A percentile compares a stretch with the other conserved stretches of the same genome.
Evolutionary conservation across 2,888 invertebrate species (phyloP).

Genomic region (Polylopha cassiicola): DNA sequence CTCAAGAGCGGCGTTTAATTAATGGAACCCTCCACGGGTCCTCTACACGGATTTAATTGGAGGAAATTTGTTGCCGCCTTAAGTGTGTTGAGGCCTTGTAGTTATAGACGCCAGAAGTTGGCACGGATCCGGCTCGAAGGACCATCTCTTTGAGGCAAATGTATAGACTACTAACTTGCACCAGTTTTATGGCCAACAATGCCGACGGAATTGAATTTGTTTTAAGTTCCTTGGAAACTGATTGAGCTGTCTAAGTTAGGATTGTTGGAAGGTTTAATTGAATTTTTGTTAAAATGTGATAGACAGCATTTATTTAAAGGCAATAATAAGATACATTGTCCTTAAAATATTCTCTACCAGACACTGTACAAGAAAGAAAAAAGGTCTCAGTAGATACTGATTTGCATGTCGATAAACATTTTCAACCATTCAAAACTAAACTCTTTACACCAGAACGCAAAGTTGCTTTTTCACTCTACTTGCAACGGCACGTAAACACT

Average conservation of each 20-base stretch:
- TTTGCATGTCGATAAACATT: no score
- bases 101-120: slow-evolving; percentile 21
- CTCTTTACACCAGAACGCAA: neutral
- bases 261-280: neutral
- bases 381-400: no score
- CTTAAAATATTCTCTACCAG: no score
- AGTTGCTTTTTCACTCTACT: slow-evolving; percentile 1
- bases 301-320: no score
- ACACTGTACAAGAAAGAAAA: no score
- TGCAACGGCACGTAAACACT: slow-evolving; percentile 1
- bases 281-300: slow-evolving; percentile 3
- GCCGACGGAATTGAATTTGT: slow-evolving; percentile 1
- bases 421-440: no score
- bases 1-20: slow-evolving; percentile 57
- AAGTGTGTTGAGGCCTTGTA: slow-evolving; percentile 23
- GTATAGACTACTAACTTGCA: slow-evolving; percentile 4
- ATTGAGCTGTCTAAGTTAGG: neutral
- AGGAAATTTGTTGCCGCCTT: slow-evolving; percentile 39
- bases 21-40: slow-evolving; percentile 45
- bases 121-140: slow-evolving; percentile 18
- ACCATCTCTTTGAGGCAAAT: slow-evolving; percentile 16
- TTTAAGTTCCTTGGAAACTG: slow-evolving; percentile 1
- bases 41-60: slow-evolving; percentile 45
- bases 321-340: no score
- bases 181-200: slow-evolving; percentile 8